A percentile compares a stretch with the other conserved stretches of the same genome.
Evolutionary conservation across 37 sponge, comb jelly and placozoan species (phyloP).

Genomic region (Bolinopsis microptera): DNA sequence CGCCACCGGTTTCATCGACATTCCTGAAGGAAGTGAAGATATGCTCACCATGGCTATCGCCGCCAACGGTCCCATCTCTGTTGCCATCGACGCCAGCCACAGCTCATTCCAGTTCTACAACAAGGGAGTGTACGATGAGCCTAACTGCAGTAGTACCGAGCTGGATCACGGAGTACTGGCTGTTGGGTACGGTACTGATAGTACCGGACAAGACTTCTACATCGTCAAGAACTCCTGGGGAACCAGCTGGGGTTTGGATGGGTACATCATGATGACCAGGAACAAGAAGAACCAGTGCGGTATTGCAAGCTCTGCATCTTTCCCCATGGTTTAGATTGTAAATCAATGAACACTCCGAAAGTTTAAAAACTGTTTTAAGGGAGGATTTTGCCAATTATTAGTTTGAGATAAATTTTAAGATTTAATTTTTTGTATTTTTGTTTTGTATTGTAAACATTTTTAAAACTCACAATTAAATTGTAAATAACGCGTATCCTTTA

Average conservation of each 20-base stretch:
- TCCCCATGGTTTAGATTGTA: constrained; percentile 69
- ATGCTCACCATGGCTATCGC: constrained; percentile 78
- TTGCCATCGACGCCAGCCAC: constrained; percentile 90
- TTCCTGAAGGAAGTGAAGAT: constrained; percentile 72
- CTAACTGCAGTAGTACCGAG: constrained; percentile 73
- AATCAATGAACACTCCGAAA: too few species aligned
- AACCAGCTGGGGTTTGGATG: constrained; percentile 80
- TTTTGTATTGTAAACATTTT: too few species aligned
- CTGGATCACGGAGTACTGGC: constrained; percentile 92
- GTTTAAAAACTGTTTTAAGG: too few species aligned
- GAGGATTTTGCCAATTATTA: too few species aligned
- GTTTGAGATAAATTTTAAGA: too few species aligned
- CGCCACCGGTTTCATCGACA: constrained; percentile 67
- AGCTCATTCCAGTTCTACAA: constrained; percentile 73
- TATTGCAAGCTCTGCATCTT: constrained; percentile 83
- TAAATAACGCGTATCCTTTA: too few species aligned
- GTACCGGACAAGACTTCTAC: constrained; percentile 69
- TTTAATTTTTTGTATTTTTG: too few species aligned
- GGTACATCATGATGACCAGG: constrained; percentile 81
- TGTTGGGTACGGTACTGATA: constrained; percentile 79
- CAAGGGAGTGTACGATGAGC: constrained; percentile 82
- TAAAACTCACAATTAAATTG: too few species aligned
- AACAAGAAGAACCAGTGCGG: constrained; percentile 84
- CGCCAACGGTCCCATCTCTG: constrained; percentile 83
- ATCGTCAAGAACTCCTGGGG: constrained; percentile 95